These are phyloP conservation scores for Notospermus geniculatus DNA, from an alignment of 1,140 invertebrate species.

Conservation along the genomic window DNA sequence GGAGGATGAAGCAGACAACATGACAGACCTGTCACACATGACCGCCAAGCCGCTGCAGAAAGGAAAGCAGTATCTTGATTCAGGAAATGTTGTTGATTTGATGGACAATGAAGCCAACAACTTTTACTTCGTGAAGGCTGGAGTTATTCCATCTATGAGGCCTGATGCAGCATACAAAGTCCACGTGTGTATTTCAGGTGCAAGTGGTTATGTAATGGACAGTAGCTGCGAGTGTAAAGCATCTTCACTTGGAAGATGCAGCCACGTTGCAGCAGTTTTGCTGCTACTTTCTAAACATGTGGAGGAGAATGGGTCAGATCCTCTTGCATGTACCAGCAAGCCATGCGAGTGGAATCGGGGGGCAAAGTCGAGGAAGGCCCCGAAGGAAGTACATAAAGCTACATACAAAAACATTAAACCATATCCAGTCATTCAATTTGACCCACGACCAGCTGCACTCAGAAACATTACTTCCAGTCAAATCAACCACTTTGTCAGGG, in stretches of 20 bases:
- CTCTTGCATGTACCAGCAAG: neutral
- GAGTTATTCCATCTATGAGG: neutral
- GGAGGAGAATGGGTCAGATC: neutral
- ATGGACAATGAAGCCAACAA: neutral
- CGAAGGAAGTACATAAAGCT: neutral
- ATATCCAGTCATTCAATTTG: neutral
- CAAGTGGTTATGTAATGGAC: neutral
- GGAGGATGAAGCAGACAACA: neutral
- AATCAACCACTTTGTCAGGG: neutral
- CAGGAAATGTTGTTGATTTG: neutral
- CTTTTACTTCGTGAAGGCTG: neutral
- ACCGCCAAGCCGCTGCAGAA: neutral
- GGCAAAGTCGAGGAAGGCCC: neutral
- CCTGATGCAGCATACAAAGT: neutral
- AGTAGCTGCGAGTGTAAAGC: constrained; percentile 6
- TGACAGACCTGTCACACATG: neutral
- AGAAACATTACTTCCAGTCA: neutral
- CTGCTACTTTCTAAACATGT: neutral
- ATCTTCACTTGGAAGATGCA: neutral
- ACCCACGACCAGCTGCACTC: neutral
- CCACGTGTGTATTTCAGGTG: neutral
- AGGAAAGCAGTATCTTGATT: constrained; percentile 2
- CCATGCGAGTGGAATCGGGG: constrained; percentile 3
- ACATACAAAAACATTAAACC: neutral
- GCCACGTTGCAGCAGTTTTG: neutral